A percentile compares a stretch with the other conserved stretches of the same genome.
phyloP scores from a whole-genome alignment of 1,140 invertebrate genomes.

The Drosophila eugracilis region DNA sequence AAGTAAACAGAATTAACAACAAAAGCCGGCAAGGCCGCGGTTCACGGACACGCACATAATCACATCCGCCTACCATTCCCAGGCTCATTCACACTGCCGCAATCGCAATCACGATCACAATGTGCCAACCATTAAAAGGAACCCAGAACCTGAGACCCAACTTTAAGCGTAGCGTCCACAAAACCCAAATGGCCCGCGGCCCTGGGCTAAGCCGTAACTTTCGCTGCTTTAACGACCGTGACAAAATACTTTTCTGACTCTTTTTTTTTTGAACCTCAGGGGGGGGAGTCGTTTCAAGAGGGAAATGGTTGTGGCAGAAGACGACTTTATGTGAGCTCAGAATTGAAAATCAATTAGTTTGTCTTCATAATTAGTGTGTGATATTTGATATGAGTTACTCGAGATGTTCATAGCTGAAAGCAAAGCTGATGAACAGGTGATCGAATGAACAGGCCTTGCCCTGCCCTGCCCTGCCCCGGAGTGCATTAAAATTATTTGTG shows the following conservation, averaged over 20 bases:
- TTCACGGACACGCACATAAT: conserved; percentile 45
- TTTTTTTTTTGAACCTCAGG: conserved; percentile 10
- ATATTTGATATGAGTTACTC: not conserved
- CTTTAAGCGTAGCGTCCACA: conserved; percentile 9
- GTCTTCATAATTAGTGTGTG: not conserved
- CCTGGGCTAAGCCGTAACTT: conserved; percentile 45
- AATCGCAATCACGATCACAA: conserved; percentile 43
- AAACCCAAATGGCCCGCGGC: conserved; percentile 4
- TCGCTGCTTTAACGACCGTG: conserved; percentile 48
- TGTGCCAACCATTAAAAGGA: conserved; percentile 47
- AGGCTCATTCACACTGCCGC: conserved; percentile 19
- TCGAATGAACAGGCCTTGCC: not conserved
- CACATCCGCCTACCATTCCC: conserved; percentile 1
- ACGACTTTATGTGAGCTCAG: not conserved
- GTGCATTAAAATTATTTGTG: conserved; percentile 73
- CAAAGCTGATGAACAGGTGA: not conserved
- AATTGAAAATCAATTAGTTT: not conserved
- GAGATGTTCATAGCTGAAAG: no score
- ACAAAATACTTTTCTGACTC: conserved; percentile 24
- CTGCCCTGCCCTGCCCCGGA: not conserved
- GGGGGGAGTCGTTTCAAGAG: no score
- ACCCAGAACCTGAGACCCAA: conserved; percentile 23
- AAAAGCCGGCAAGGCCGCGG: conserved; percentile 68
- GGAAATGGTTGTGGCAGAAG: no score
- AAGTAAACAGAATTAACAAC: conserved; percentile 82